phyloP scores from a whole-genome alignment of 2,797 vertebrate species.

The Natrix natrix region DNA sequence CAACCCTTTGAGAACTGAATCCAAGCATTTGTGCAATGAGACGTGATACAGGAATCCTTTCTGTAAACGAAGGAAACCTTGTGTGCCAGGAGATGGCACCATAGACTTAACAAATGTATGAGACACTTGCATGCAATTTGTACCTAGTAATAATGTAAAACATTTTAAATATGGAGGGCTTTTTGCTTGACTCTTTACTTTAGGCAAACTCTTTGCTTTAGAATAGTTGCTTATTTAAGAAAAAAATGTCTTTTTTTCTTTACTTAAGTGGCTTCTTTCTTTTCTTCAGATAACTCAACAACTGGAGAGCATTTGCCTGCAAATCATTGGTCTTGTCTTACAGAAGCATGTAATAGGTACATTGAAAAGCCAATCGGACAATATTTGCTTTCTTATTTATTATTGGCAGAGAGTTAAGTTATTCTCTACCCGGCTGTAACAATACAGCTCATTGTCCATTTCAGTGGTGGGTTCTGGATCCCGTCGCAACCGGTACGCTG shows the following conservation, averaged over 20 bases:
- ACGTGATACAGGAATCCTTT: neutral
- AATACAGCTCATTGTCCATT: neutral
- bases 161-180: neutral
- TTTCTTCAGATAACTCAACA: constrained; percentile 87
- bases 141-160: neutral
- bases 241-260: constrained; percentile 3
- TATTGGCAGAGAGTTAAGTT: neutral
- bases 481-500: too few relatives aligned
- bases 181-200: neutral
- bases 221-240: neutral
- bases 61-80: neutral
- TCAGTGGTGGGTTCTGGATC: too few relatives aligned
- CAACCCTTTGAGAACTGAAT: neutral
- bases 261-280: constrained; percentile 9
- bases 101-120: too few relatives aligned
- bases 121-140: neutral
- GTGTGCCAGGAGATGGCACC: neutral
- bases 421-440: neutral
- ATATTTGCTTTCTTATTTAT: neutral
- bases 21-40: neutral
- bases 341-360: constrained; percentile 97
- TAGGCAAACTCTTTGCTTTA: constrained; percentile 1
- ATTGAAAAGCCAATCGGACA: constrained; percentile 14
- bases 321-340: constrained; percentile 93
- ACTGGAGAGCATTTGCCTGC: constrained; percentile 94